phyloP scores from a whole-genome alignment of 2,888 invertebrate species.

The Agonopterix subpropinquella region DNA sequence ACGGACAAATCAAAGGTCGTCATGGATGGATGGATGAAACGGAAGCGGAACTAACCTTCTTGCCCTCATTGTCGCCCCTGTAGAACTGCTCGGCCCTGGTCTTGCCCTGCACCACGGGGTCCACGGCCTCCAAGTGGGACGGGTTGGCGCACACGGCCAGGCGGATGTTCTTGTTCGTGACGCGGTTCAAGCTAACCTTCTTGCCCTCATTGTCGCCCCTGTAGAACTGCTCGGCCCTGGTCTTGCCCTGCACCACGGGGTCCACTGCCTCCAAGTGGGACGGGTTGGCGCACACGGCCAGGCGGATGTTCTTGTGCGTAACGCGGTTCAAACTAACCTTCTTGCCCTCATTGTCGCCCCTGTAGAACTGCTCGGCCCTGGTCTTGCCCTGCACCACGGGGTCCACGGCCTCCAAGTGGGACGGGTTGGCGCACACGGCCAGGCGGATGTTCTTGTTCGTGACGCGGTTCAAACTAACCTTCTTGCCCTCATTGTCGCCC shows the following conservation, averaged over 20 bases:
- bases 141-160: slow-evolving; percentile 94
- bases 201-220: slow-evolving; percentile 94
- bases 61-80: slow-evolving; percentile 92
- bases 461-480: slow-evolving; percentile 90
- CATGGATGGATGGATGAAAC: slow-evolving; percentile 7
- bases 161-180: slow-evolving; percentile 93
- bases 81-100: slow-evolving; percentile 97
- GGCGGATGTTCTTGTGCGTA: slow-evolving; percentile 92
- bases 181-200: slow-evolving; percentile 88
- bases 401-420: slow-evolving; percentile 95
- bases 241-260: slow-evolving; percentile 96
- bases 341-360: slow-evolving; percentile 94
- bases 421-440: slow-evolving; percentile 94
- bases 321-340: slow-evolving; percentile 90
- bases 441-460: slow-evolving; percentile 94
- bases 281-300: slow-evolving; percentile 94
- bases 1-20: background rate
- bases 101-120: slow-evolving; percentile 97
- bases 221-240: slow-evolving; percentile 96
- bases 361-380: slow-evolving; percentile 95
- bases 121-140: slow-evolving; percentile 94
- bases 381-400: slow-evolving; percentile 97
- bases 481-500: slow-evolving; percentile 93
- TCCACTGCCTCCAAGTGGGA: slow-evolving; percentile 96
- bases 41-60: slow-evolving; percentile 76